These are phyloP conservation scores for Pediacus dermestoides DNA, from an alignment of 2,888 invertebrate genomes.

Conservation along the genomic window DNA sequence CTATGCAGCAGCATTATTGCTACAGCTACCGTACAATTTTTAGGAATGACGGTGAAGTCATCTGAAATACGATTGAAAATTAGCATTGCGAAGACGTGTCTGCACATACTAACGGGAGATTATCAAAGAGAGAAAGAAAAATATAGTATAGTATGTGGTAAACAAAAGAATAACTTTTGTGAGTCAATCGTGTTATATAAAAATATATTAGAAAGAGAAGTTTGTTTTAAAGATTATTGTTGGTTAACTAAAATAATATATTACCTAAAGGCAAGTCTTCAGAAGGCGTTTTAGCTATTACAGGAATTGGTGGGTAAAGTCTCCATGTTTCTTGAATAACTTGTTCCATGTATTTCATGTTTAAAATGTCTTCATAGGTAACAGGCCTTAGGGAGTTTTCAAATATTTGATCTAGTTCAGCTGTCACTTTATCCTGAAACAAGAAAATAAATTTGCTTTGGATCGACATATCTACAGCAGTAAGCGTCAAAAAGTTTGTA, in stretches of 20 bases:
- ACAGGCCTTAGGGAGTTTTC: conserved; percentile 24
- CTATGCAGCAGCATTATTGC: conserved; percentile 55
- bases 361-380: conserved; percentile 30
- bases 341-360: conserved; percentile 35
- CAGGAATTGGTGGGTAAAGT: conserved; percentile 32
- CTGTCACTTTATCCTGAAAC: conserved; percentile 18
- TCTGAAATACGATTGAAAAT: conserved; percentile 12
- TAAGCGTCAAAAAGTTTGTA: too few relatives aligned
- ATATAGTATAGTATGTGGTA: too few relatives aligned
- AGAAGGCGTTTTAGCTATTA: conserved; percentile 23
- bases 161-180: too few relatives aligned
- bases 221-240: too few relatives aligned
- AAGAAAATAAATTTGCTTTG: conserved; percentile 1
- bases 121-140: too few relatives aligned
- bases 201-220: too few relatives aligned
- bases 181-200: too few relatives aligned
- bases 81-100: too few relatives aligned
- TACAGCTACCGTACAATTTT: conserved; percentile 23
- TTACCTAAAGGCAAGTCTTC: conserved; percentile 24
- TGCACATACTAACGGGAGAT: too few relatives aligned
- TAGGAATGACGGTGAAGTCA: conserved; percentile 27
- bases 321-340: conserved; percentile 37
- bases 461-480: too few relatives aligned
- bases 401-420: conserved; percentile 19
- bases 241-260: too few relatives aligned